These are phyloP conservation scores for Eupithecia centaureata DNA, from an alignment of 2,888 invertebrate species.

Conservation along the genomic window DNA sequence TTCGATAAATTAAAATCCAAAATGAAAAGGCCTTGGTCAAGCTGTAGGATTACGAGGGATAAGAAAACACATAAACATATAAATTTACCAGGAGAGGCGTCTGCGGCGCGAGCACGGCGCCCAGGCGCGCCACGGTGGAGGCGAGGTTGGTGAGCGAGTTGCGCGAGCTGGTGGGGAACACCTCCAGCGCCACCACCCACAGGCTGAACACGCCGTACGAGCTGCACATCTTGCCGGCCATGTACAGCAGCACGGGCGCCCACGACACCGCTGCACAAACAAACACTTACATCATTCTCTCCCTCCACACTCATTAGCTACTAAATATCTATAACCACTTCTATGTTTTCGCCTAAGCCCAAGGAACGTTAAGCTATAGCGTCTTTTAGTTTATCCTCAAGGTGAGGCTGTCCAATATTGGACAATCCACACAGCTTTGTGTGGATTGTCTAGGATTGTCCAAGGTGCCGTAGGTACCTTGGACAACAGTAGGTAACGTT, in stretches of 20 bases:
- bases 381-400: neutral
- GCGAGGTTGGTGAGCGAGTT: slow-evolving; percentile 87
- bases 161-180: slow-evolving; percentile 87
- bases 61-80: too few species aligned
- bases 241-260: slow-evolving; percentile 79
- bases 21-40: neutral
- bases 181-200: slow-evolving; percentile 87
- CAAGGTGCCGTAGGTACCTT: too few species aligned
- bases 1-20: too few species aligned
- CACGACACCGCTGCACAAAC: slow-evolving; percentile 63
- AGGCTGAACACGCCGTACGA: slow-evolving; percentile 86
- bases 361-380: neutral
- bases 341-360: neutral
- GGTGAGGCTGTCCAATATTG: too few species aligned
- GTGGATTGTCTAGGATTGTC: too few species aligned
- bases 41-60: neutral
- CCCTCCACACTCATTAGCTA: neutral
- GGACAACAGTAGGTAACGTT: neutral
- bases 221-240: slow-evolving; percentile 87
- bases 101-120: slow-evolving; percentile 87
- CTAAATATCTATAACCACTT: neutral
- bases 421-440: too few species aligned
- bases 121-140: slow-evolving; percentile 86
- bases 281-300: neutral
- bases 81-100: slow-evolving; percentile 85